Percentiles rank a stretch among this genome's conserved stretches.
phyloP scores from a whole-genome alignment of 2,113 vertebrate genomes.

The Lycaon pictus region DNA sequence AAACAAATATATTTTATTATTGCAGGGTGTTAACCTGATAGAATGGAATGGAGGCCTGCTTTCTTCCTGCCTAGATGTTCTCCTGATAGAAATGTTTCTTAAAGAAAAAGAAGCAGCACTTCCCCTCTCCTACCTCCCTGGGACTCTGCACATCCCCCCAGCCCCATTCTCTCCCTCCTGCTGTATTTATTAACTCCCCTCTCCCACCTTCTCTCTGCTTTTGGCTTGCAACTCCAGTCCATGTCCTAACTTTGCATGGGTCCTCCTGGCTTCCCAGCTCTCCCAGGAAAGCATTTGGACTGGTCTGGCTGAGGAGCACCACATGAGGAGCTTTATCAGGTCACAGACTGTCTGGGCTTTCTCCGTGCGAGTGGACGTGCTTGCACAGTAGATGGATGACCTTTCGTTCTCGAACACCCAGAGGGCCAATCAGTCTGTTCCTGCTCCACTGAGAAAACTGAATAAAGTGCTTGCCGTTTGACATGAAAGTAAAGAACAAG shows the following conservation, averaged over 20 bases:
- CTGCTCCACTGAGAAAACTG: conserved; percentile 56
- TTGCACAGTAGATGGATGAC: conserved; percentile 30
- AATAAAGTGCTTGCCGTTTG: conserved; percentile 51
- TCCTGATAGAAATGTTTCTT: background rate
- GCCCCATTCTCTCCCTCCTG: background rate
- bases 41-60: background rate
- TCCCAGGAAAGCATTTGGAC: background rate
- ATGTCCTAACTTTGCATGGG: background rate
- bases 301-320: background rate
- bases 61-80: background rate
- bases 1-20: background rate
- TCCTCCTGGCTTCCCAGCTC: background rate
- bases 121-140: accelerated
- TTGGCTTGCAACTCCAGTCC: background rate
- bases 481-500: conserved; percentile 22
- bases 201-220: background rate
- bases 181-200: background rate
- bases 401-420: conserved; percentile 54
- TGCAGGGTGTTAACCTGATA: background rate
- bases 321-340: conserved; percentile 5
- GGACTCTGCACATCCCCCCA: accelerated
- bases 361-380: background rate
- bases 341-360: conserved; percentile 47
- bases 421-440: conserved; percentile 75
- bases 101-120: background rate